Base-by-base conservation (phyloP, 2,113 vertebrate genomes). In the Mandrillus leucophaeus region DNA sequence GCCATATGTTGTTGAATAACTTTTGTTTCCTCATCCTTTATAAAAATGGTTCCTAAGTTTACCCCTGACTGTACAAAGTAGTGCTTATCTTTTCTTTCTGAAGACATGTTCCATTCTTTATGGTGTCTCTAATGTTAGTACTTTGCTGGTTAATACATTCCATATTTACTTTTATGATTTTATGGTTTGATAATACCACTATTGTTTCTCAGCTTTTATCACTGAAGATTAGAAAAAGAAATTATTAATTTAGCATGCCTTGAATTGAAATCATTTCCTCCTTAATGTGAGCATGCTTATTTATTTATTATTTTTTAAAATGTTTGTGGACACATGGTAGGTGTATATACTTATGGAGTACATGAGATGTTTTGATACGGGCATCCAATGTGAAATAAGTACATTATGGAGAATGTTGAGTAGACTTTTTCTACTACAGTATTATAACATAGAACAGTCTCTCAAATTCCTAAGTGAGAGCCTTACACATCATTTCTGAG, bases 191-290 rank as follows among this genome's bases (percentile, higher is more conserved):
- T 90, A 80, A 81, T 83, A 27, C 8, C 12, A 27, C 5, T 43
- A 85, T 85, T 55, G 27, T 94, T 83, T 68, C 40, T 68, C 73
- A 89, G 30, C 72, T 95, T 90, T 93, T 87, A 64, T 95, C 32
- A 90, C 72, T 83, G 55, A 90, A 70, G 32, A 80, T 16, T 59
- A 57, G 70, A 64, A 90, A 96, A 92, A 48, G 10, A 40, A 73
- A 75, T 18, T 73, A 45, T 76, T 93, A 75, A 66, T 88, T 84
- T 91, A 85, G 38, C 43, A 50, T 85, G 38, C 64, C 48, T 85
- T 87, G 55, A 94, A 85, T 72, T 79, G 30, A 35, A 80, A 2
- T 88, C 52, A 84, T 88, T 88, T 94, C 61, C 43, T 79, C 68
- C 82, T 94, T 83, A 10, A 13, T 6, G 43, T 94, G 20, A 38